Evolutionary conservation across 2,113 vertebrate genomes (phyloP).

Genomic region (Tonatia bakeri): DNA sequence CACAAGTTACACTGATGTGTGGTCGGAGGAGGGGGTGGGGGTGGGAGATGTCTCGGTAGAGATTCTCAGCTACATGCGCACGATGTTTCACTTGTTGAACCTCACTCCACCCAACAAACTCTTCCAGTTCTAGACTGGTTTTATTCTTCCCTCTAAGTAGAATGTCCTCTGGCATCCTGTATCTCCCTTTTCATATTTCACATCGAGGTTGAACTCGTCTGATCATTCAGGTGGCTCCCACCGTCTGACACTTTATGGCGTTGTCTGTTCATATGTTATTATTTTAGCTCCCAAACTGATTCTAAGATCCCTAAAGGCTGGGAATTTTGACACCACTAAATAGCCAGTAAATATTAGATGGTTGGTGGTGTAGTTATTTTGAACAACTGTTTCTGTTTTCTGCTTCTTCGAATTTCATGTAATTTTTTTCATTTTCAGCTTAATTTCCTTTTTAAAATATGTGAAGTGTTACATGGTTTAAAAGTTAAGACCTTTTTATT

Average conservation of each 20-base stretch:
- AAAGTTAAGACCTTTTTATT: not conserved
- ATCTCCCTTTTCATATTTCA: not conserved
- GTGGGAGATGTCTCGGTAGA: not conserved
- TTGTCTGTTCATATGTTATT: not conserved
- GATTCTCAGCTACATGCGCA: not conserved
- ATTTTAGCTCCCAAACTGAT: not conserved
- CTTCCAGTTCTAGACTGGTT: not conserved
- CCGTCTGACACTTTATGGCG: no score
- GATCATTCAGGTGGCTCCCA: not conserved
- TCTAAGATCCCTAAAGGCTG: not conserved
- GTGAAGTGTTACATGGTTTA: not conserved
- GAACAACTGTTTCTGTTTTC: not conserved
- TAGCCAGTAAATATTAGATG: not conserved
- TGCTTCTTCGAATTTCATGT: not conserved
- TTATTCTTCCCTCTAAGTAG: not conserved
- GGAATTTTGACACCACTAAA: not conserved
- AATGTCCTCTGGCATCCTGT: not conserved
- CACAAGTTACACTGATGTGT: not conserved
- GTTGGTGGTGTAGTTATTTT: not conserved
- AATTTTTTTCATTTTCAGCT: not conserved
- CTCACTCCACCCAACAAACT: not conserved
- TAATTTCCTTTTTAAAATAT: slow-evolving; percentile 6
- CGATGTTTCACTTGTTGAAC: not conserved
- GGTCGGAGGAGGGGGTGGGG: not conserved
- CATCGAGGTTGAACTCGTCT: not conserved